A percentile compares a stretch with the other conserved stretches of the same genome.
These are phyloP conservation scores for Microdon myrmicae DNA, from an alignment of 2,888 invertebrate genomes.

Conservation along the genomic window DNA sequence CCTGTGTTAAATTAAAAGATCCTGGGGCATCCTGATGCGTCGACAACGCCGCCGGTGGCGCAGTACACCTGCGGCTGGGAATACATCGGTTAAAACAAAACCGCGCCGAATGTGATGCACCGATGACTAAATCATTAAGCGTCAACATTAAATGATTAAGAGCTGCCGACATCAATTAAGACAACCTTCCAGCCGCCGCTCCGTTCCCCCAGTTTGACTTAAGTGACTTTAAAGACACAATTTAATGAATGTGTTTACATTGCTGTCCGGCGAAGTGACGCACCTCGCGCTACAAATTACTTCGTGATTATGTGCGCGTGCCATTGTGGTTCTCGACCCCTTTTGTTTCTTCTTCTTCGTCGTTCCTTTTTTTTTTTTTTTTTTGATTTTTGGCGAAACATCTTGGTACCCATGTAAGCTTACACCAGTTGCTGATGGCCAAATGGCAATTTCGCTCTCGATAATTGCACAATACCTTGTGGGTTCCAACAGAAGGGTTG, in stretches of 20 bases:
- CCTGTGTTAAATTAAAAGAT: conserved; percentile 34
- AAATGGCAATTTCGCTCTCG: conserved; percentile 39
- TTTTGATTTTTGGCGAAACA: background rate
- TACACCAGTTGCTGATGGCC: conserved; percentile 30
- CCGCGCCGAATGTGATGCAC: conserved; percentile 1
- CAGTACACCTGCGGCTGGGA: background rate
- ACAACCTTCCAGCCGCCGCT: conserved; percentile 14
- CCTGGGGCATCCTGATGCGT: conserved; percentile 21
- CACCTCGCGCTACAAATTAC: conserved; percentile 48
- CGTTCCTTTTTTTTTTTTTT: background rate
- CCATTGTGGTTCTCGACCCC: conserved; percentile 16
- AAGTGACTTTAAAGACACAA: conserved; percentile 44
- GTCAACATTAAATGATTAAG: conserved; percentile 43
- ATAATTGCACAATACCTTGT: conserved; percentile 44
- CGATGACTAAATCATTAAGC: conserved; percentile 33
- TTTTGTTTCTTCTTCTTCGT: background rate
- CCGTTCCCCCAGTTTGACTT: conserved; percentile 20
- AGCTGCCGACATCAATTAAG: conserved; percentile 48
- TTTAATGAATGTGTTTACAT: conserved; percentile 50
- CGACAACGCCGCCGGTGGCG: conserved; percentile 27
- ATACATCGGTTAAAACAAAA: conserved; percentile 7
- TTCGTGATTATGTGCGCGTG: conserved; percentile 49
- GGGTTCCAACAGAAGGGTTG: conserved; percentile 32
- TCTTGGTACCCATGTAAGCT: conserved; percentile 44
- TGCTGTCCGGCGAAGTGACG: conserved; percentile 45